These are phyloP conservation scores for Catharus fuscescens DNA, from an alignment of 2,113 vertebrate genomes.

Conservation along the genomic window DNA sequence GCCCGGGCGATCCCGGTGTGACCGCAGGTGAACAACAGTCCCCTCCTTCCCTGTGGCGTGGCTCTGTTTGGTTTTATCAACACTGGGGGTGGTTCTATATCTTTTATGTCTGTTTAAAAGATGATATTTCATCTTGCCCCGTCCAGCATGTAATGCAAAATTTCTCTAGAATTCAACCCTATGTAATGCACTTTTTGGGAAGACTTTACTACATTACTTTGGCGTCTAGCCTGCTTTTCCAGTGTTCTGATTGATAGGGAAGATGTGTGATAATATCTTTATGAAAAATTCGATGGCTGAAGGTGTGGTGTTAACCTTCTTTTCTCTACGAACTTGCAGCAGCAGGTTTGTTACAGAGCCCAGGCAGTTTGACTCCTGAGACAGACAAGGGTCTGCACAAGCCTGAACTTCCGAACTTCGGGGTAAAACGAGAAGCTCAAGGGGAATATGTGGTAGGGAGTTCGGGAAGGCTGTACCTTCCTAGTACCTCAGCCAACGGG, in stretches of 20 bases:
- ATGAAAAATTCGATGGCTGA: background rate
- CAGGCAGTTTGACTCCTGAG: background rate
- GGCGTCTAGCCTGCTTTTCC: background rate
- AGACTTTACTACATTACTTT: background rate
- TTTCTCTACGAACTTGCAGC: background rate
- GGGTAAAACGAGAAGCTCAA: background rate
- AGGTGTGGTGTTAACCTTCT: background rate
- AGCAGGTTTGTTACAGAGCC: background rate
- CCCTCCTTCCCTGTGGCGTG: conserved; percentile 7
- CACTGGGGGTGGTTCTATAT: background rate
- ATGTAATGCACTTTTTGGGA: background rate
- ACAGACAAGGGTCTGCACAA: background rate
- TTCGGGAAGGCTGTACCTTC: background rate
- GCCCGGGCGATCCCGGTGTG: background rate
- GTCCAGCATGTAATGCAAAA: background rate
- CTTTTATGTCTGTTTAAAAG: background rate
- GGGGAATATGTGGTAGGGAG: too few relatives aligned
- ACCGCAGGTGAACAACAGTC: background rate
- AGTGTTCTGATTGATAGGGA: background rate
- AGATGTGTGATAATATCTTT: background rate
- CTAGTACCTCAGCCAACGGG: too few relatives aligned
- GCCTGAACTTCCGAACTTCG: background rate
- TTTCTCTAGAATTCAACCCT: background rate
- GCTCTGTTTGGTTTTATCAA: background rate
- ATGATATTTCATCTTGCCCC: background rate